A percentile compares a stretch with the other conserved stretches of the same genome.
Conservation (phyloP, 2,888 invertebrate genomes). For the Myopa tessellatipennis region DNA sequence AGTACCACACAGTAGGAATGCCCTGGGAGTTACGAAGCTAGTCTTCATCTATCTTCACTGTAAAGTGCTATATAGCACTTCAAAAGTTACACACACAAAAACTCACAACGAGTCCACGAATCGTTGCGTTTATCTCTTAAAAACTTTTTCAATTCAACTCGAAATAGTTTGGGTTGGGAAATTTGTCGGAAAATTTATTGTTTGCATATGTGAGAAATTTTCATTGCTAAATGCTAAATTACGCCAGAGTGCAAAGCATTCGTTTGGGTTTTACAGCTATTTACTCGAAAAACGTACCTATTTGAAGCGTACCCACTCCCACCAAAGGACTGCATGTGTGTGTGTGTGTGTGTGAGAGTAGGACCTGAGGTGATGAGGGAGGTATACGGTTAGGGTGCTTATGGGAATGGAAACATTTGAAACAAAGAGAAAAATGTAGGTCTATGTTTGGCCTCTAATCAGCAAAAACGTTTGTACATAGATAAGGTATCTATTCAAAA, state of each 20-base stretch:
- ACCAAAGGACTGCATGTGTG: neutral
- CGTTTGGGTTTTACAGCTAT: neutral
- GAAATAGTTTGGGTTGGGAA: conserved; percentile 27
- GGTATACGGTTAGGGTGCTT: neutral
- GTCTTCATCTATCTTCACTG: too few relatives aligned
- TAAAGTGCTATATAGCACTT: too few relatives aligned
- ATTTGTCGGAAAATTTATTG: conserved; percentile 34
- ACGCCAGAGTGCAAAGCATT: neutral
- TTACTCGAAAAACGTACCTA: neutral
- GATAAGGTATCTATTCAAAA: too few relatives aligned
- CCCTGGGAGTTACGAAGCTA: too few relatives aligned
- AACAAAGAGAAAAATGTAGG: neutral
- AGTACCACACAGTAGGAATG: too few relatives aligned
- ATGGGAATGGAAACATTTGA: conserved; percentile 17
- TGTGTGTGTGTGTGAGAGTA: too few relatives aligned
- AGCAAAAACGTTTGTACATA: too few relatives aligned
- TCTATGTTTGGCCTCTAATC: too few relatives aligned
- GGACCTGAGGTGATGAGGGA: too few relatives aligned
- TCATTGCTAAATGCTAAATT: conserved; percentile 23
- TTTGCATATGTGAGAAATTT: conserved; percentile 31
- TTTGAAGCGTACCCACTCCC: neutral
- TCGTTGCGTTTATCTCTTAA: neutral
- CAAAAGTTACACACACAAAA: too few relatives aligned
- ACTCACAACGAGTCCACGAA: neutral
- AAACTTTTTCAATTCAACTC: conserved; percentile 36